Evolutionary conservation across 2,113 vertebrate species (phyloP).

Genomic region (Mobula hypostoma): DNA sequence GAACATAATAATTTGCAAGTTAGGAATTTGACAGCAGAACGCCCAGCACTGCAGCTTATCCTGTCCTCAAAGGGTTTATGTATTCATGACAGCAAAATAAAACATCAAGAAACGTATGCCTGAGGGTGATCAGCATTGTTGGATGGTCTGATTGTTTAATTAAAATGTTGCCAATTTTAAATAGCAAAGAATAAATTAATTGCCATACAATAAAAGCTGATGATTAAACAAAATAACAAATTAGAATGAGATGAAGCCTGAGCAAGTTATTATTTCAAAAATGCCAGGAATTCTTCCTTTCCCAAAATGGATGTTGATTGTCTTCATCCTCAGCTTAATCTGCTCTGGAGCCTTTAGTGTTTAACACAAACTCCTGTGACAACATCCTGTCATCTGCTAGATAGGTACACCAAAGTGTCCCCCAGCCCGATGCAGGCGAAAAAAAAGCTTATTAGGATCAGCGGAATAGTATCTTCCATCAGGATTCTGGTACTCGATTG

Average conservation of each 20-base stretch:
- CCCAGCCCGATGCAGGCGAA: too few species aligned
- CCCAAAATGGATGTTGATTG: too few species aligned
- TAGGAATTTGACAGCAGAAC: neutral
- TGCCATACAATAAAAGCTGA: neutral
- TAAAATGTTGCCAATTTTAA: neutral
- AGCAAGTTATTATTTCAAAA: neutral
- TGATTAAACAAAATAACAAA: neutral
- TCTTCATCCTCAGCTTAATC: too few species aligned
- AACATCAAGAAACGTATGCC: neutral
- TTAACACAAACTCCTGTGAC: too few species aligned
- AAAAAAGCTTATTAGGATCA: too few species aligned
- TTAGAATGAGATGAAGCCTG: neutral
- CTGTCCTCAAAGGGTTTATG: neutral
- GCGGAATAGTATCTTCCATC: too few species aligned
- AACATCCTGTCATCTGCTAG: too few species aligned
- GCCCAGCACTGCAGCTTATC: neutral
- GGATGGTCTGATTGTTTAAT: neutral
- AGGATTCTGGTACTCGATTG: too few species aligned
- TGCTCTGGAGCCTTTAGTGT: too few species aligned
- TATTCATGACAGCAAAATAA: neutral
- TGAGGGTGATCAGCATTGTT: neutral
- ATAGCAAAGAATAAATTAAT: constrained; percentile 5
- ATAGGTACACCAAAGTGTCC: too few species aligned
- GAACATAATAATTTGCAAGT: constrained; percentile 14
- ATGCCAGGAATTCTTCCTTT: neutral